Evolutionary conservation across 2,888 invertebrate species (phyloP), one percentile per base, ranked within the genome.

Genomic region (Acleris literana): DNA sequence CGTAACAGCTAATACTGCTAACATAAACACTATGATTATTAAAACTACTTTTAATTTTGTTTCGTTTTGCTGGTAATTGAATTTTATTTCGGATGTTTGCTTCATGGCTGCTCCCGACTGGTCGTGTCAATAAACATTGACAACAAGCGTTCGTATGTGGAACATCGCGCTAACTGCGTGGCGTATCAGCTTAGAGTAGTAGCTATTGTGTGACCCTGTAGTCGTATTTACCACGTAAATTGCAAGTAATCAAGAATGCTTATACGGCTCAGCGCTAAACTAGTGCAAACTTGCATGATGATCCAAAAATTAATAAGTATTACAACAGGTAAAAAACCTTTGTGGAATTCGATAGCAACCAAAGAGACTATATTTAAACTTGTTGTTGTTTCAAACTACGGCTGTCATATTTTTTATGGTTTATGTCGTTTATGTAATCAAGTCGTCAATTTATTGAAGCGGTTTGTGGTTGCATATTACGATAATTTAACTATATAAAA

Each of bases 81-180:
- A 29, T 9, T 9, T 3, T 74, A 74, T 70, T 74, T 66, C 70
- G 86, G 84, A 88, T 85, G 81, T 84, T 68, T 88, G 90, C 84
- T 87, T 85, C 92, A 91, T 92, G 83, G 86, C 86, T 87, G 79
- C 75, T 79, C 81, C 78, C 80, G 76, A 89, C 88, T 90, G 88
- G 85, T 84, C 78, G 76, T 71, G 74, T 75, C 76, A 74, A 72
- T 71, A 71, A 68, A 48, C 49, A 70, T 70, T 71, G 79, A 74
- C 72, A 76, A 76, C 77, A 72, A 79, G 16, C 16, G 46, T 81
- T 86, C 71, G 77, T 85, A 84, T 84, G 79, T 86, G 78, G 84
- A 85, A 84, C 79, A 76, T 76, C 74, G 59, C 49, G 69, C 63
- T 39, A 73, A 77, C 79, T 81, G 74, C 75, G 76, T 76, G 73